Evolutionary conservation across 2,113 vertebrate species (phyloP).

Genomic region (Felis catus): DNA sequence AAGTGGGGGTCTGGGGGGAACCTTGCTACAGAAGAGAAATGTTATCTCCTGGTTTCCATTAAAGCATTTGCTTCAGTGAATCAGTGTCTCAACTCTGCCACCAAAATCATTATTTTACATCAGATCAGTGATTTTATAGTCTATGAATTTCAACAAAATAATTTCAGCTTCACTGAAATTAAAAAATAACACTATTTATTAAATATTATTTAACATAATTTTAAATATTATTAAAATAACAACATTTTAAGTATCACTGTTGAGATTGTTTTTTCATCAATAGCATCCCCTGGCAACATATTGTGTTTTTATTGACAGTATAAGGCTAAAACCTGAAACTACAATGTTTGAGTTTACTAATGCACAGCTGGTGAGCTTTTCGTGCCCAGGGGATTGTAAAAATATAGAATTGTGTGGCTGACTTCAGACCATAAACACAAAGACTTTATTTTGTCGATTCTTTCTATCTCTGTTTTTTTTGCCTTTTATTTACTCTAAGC

Average conservation of each 20-base stretch:
- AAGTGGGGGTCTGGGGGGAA: neutral
- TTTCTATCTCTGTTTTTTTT: neutral
- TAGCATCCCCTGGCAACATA: neutral
- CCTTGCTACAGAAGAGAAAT: neutral
- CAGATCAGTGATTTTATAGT: neutral
- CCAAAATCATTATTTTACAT: conserved; percentile 15
- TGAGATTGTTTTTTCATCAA: neutral
- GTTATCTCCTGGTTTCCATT: neutral
- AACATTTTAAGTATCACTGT: neutral
- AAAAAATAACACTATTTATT: no score
- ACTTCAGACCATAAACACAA: neutral
- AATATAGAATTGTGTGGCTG: neutral
- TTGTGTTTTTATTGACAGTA: conserved; percentile 35
- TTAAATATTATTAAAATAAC: neutral
- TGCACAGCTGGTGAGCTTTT: neutral
- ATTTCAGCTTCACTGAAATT: neutral
- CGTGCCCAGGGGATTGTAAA: neutral
- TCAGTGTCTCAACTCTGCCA: neutral
- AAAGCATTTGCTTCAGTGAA: conserved; percentile 33
- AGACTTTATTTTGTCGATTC: neutral
- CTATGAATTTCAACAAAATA: conserved; percentile 36
- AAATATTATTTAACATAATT: no score
- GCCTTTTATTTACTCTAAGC: conserved; percentile 3
- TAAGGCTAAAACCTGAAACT: neutral
- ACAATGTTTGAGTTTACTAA: neutral